Conservation (phyloP, 2,113 vertebrate genomes). For the Prionailurus bengalensis region DNA sequence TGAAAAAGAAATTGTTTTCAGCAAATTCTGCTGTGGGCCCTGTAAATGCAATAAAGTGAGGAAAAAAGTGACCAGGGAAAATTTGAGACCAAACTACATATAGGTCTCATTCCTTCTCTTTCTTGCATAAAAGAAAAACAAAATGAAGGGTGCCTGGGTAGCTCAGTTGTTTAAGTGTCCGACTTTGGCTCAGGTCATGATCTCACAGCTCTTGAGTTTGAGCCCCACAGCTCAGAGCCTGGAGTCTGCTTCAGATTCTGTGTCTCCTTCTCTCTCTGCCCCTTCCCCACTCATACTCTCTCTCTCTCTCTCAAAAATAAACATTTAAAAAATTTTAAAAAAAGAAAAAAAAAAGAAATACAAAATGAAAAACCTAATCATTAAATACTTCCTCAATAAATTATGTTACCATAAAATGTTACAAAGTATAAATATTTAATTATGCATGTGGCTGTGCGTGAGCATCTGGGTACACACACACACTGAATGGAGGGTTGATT, state of each 20-base stretch:
- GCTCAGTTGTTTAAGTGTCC: too few species aligned
- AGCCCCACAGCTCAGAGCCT: too few species aligned
- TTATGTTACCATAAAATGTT: neutral
- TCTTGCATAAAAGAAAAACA: neutral
- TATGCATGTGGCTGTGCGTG: neutral
- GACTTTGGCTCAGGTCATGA: too few species aligned
- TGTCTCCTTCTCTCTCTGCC: too few species aligned
- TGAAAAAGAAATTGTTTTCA: constrained; percentile 1
- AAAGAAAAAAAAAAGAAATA: neutral
- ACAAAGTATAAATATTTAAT: neutral
- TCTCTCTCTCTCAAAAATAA: too few species aligned
- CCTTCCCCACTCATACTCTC: too few species aligned
- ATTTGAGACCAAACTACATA: neutral
- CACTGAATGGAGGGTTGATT: neutral
- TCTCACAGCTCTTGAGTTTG: too few species aligned
- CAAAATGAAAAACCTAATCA: neutral
- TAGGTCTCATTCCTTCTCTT: neutral
- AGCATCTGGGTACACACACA: neutral
- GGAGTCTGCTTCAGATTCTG: too few species aligned
- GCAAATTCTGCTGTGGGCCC: neutral
- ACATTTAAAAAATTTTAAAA: too few species aligned
- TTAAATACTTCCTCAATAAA: neutral
- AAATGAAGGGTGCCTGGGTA: too few species aligned
- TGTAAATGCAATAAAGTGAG: neutral
- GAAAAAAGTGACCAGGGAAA: neutral